Conservation (phyloP, 2,113 vertebrate genomes). For the Microtus pennsylvanicus region DNA sequence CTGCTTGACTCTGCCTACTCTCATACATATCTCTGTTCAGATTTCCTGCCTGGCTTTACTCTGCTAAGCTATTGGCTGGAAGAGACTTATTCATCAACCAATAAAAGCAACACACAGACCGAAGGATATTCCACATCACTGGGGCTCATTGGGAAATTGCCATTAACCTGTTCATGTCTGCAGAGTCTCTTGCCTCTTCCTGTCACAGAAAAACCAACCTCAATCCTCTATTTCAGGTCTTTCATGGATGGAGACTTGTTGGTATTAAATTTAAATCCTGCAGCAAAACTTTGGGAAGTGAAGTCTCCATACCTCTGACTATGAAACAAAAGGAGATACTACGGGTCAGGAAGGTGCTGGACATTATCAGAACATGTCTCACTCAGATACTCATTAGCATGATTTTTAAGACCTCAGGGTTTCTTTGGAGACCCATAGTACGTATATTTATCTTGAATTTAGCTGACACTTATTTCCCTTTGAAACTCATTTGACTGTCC, state of each 20-base stretch:
- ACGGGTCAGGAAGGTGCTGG: neutral
- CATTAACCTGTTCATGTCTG: neutral
- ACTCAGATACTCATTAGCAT: neutral
- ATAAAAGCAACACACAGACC: too few species aligned
- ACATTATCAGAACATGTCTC: neutral
- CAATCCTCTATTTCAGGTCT: neutral
- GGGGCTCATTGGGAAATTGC: neutral
- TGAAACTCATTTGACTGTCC: neutral
- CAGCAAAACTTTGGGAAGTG: neutral
- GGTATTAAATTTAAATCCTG: constrained; percentile 9
- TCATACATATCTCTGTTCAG: too few species aligned
- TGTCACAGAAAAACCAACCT: neutral
- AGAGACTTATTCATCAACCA: too few species aligned
- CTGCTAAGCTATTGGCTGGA: too few species aligned
- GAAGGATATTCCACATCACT: too few species aligned
- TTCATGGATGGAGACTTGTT: neutral
- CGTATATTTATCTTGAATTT: neutral
- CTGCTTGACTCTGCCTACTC: too few species aligned
- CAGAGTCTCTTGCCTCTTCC: neutral
- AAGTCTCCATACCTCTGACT: neutral
- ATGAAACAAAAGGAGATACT: neutral
- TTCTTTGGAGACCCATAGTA: neutral
- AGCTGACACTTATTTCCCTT: neutral
- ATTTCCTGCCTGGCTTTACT: too few species aligned
- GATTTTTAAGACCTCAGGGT: neutral